Conservation (phyloP, 2,113 vertebrate species). For the Falcunculus frontatus region DNA sequence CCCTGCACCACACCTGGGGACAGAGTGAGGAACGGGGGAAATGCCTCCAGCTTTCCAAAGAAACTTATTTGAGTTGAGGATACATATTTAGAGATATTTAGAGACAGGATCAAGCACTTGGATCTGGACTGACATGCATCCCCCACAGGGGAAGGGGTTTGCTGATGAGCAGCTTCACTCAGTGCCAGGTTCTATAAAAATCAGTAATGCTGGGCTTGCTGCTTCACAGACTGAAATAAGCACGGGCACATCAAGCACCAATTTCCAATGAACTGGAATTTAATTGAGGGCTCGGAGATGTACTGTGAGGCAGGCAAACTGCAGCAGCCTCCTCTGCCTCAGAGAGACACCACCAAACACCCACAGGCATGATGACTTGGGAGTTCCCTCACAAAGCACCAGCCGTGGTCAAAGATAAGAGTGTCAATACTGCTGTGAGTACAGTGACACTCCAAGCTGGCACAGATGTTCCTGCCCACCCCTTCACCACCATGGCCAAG, state of each 20-base stretch:
- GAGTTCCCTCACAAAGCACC: background rate
- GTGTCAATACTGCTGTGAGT: no score
- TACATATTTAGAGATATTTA: background rate
- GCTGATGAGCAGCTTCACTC: background rate
- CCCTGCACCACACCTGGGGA: conserved; percentile 86
- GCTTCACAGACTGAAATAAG: background rate
- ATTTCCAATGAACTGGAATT: background rate
- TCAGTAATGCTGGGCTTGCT: background rate
- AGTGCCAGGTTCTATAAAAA: background rate
- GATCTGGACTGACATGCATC: background rate
- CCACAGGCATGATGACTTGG: accelerated
- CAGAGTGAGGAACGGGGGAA: background rate
- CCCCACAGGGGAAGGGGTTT: background rate
- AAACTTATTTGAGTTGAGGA: background rate
- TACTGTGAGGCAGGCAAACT: background rate
- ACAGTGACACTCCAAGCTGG: background rate
- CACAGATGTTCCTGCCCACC: background rate
- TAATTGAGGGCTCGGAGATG: background rate
- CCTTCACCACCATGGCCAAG: background rate
- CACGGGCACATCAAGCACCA: background rate
- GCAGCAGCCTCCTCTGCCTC: background rate
- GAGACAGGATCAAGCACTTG: background rate
- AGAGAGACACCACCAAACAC: background rate
- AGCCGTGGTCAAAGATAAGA: background rate
- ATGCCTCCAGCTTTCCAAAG: background rate